Base-by-base conservation (phyloP, 2,797 vertebrate species). In the Rallus crepitans region DNA sequence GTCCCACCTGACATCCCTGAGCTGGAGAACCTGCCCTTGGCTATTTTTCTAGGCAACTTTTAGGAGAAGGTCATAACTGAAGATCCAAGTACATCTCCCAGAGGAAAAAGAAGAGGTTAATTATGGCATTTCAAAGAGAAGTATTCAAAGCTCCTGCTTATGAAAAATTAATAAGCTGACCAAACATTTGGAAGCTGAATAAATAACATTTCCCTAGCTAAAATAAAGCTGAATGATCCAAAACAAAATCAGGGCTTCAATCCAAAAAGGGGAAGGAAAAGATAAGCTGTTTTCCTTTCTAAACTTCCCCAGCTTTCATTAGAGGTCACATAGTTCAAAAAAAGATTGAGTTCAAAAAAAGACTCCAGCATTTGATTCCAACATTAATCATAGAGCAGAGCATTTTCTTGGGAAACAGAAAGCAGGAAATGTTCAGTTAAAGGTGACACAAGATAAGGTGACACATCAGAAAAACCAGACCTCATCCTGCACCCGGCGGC, bases 121-220 rank as follows among this genome's bases (percentile, higher is more conserved):
- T 66, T 88, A 31, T 2, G 14, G 50, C 30, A 69, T 96, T 96
- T 95, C 82, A 94, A 92, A 96, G 57, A 91, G 92, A 89, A 77
- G 78, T 78, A 87, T 25, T 92, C 72, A 89, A 90, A 91, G 79
- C 18, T 91, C 50, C 35, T 86, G 31, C 24, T 53, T 60, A 83
- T 93, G 82, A 96, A 96, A 95, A 94, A 89, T 86, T 96, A 91
- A 92, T 94, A 93, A 91, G 72, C 55, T 88, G 87, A 93, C 94
- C 92, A 96, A 94, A 95, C 53, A 91, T 82, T 73, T 90, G 68
- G 92, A 93, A 93, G 78, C 64, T 93, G 81, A 96, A 93, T 83
- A 96, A 97, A 95, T 95, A 94, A 82, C 47, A 21, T 69, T 86
- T 76, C 63, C 23, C 20, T 82, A 50, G 72, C 47, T 93, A 94